Conservation (phyloP, 1,140 invertebrate genomes). For the Anastatus disparis region DNA sequence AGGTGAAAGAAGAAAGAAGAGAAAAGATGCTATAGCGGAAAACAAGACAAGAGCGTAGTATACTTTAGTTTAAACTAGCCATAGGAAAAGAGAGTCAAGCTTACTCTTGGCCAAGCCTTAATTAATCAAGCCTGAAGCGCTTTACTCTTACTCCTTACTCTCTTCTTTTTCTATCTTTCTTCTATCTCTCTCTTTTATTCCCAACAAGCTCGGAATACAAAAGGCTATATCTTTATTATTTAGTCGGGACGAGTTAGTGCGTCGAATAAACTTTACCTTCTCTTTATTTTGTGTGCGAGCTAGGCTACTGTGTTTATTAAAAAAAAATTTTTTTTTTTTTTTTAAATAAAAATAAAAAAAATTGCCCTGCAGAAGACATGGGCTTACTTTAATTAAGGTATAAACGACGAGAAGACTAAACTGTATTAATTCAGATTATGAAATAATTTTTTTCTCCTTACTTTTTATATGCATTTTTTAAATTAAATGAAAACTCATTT, state of each 20-base stretch:
- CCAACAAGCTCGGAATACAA: slow-evolving; percentile 28
- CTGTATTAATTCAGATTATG: slow-evolving; percentile 2
- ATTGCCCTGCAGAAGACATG: background rate
- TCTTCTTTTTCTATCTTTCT: too few species aligned
- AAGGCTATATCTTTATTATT: slow-evolving; percentile 29
- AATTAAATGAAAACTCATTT: too few species aligned
- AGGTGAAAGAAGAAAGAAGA: too few species aligned
- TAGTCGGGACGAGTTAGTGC: background rate
- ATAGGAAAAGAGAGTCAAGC: too few species aligned
- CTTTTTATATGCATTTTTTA: too few species aligned
- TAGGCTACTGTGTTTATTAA: background rate
- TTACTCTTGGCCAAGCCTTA: slow-evolving; percentile 23
- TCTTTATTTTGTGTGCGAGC: slow-evolving; percentile 30
- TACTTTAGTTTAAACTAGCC: too few species aligned
- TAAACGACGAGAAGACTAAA: slow-evolving; percentile 2
- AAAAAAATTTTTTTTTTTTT: too few species aligned
- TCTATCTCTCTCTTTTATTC: background rate
- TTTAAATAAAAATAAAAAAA: too few species aligned
- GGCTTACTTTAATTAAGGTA: slow-evolving; percentile 10
- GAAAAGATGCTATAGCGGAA: slow-evolving; percentile 9
- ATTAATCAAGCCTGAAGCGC: slow-evolving; percentile 36
- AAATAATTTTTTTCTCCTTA: too few species aligned
- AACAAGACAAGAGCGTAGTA: too few species aligned
- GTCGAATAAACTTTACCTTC: background rate
- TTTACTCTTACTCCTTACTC: too few species aligned